These are phyloP conservation scores for Drosophila gaucha DNA, from an alignment of 2,888 invertebrate genomes.

Conservation along the genomic window DNA sequence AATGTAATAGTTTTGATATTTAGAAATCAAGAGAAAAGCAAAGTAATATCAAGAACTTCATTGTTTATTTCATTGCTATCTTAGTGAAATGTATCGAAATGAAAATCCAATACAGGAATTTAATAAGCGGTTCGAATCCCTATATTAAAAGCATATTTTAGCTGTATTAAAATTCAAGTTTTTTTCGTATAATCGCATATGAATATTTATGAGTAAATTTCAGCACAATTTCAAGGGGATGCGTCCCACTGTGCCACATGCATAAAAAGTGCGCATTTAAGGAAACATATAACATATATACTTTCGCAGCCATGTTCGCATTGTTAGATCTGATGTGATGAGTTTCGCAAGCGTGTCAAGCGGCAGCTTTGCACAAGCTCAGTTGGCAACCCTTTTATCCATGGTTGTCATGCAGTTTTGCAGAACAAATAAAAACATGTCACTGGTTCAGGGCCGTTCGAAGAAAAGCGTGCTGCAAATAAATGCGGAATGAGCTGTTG, in stretches of 20 bases:
- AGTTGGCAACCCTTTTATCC: constrained; percentile 4
- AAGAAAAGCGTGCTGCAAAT: constrained; percentile 54
- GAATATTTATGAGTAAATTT: neutral
- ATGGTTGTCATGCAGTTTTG: constrained; percentile 20
- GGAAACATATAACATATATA: neutral
- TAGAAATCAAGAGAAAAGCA: no score
- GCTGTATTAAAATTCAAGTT: neutral
- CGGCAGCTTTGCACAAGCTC: constrained; percentile 11
- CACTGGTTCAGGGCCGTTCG: constrained; percentile 74
- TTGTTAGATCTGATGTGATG: constrained; percentile 11
- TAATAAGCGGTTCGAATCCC: no score
- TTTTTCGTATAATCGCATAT: neutral
- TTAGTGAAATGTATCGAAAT: no score
- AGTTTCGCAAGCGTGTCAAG: constrained; percentile 51
- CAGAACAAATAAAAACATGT: constrained; percentile 62
- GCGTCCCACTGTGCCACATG: constrained; percentile 12
- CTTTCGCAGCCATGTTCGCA: constrained; percentile 15
- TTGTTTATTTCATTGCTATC: no score
- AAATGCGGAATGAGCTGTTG: constrained; percentile 39
- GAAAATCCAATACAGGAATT: no score
- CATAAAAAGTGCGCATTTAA: constrained; percentile 23
- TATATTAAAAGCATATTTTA: no score
- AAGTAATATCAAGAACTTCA: no score
- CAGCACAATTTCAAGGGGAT: neutral
- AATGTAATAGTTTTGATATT: no score